phyloP scores from a whole-genome alignment of 2,113 vertebrate genomes.

The Hemibagrus wyckioides region DNA sequence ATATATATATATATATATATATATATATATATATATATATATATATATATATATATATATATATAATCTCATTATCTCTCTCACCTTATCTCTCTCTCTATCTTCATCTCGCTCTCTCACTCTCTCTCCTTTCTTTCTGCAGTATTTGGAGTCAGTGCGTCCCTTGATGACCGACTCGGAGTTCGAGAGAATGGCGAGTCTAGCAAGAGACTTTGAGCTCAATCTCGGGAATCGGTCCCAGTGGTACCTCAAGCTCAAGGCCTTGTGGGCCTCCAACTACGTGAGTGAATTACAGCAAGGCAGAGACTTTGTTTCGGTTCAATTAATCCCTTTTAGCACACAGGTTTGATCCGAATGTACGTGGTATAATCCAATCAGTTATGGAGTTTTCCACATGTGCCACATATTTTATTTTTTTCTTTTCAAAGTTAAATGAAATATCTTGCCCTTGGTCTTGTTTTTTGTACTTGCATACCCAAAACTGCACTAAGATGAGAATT shows the following conservation, averaged over 20 bases:
- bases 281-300: conserved; percentile 71
- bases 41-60: too few relatives aligned
- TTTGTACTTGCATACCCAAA: too few relatives aligned
- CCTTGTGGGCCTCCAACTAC: conserved; percentile 87
- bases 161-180: conserved; percentile 74
- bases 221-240: conserved; percentile 79
- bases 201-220: conserved; percentile 81
- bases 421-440: too few relatives aligned
- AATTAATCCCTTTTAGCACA: background rate
- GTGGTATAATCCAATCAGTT: too few relatives aligned
- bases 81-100: too few relatives aligned
- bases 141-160: conserved; percentile 86
- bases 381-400: too few relatives aligned
- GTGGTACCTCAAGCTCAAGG: conserved; percentile 87
- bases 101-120: conserved; percentile 1
- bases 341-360: background rate
- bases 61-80: too few relatives aligned
- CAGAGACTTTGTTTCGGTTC: background rate
- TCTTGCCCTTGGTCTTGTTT: too few relatives aligned
- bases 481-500: too few relatives aligned
- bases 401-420: too few relatives aligned
- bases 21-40: too few relatives aligned
- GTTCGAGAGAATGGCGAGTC: conserved; percentile 69
- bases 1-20: too few relatives aligned
- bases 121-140: background rate